Base-by-base conservation (phyloP, 2,888 invertebrate species). In the Pterobdella sp. region DNA sequence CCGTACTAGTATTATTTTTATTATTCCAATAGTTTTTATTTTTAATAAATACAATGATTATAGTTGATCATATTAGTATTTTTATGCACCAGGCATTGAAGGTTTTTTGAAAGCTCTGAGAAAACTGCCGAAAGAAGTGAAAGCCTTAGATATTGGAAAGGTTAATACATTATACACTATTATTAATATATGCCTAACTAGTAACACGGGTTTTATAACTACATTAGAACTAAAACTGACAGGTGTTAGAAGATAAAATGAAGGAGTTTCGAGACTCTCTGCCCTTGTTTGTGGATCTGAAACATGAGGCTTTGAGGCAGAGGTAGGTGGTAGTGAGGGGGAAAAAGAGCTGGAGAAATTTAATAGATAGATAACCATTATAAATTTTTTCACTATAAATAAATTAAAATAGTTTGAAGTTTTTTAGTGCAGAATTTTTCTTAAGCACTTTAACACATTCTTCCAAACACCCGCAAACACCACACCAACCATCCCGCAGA, bases 271-370 rank as follows among this genome's bases (percentile, higher is more conserved):
- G 90, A 81, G 89, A 89, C 77, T 89, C 91, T 0, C 90, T 94
- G 0, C 93, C 94, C 0, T 85, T 94, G 67, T 93, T 94, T 89
- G 91, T 92, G 2, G 91, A 92, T 63, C 84, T 95, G 71, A 94
- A 94, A 83, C 91, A 93, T 81, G 93, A 94, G 80, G 92, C 94
- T 0, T 87, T 95, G 83, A 86, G 93, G 14, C 91, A 92, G 78
- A 87, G 83, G 80, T 82, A 65, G 74, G 77, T 68, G 49, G 49
- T 7, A 14, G 49, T 42, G 7, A 14, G 49, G 49, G 22, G 22
- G 49, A 42, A 42, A 42, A 42, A 42, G 7, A 42, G 49, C 22
- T 7, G 10, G 7, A 42, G 49, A 14, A 42, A 42, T 7, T 56
- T 18, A 14, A 56, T 56, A 14, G 4, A 22, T 56, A 4, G 26